Evolutionary conservation across 37 sponge, comb jelly and placozoan species (phyloP).

Genomic region (Spongilla lacustris): DNA sequence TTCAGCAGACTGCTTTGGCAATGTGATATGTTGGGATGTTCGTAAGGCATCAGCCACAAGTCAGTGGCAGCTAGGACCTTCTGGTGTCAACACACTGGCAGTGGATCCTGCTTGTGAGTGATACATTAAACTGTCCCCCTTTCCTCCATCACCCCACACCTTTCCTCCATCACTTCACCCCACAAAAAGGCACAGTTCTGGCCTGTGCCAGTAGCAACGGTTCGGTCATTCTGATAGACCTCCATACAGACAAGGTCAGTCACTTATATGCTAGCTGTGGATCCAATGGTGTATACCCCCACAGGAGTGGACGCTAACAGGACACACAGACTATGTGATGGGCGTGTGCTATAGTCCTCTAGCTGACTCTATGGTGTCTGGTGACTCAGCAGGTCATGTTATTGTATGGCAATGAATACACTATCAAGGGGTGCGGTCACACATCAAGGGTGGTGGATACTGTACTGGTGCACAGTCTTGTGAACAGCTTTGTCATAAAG

Average conservation of each 20-base stretch:
- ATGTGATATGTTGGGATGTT: conserved; percentile 80
- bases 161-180: background rate
- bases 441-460: conserved; percentile 69
- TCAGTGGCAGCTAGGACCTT: conserved; percentile 77
- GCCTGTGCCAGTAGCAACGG: conserved; percentile 80
- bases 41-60: background rate
- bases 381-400: conserved; percentile 49
- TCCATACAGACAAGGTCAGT: conserved; percentile 38
- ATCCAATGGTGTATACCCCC: background rate
- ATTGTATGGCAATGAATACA: conserved; percentile 56
- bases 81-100: conserved; percentile 67
- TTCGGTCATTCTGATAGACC: conserved; percentile 50
- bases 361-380: conserved; percentile 71
- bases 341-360: conserved; percentile 50
- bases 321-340: conserved; percentile 77
- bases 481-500: conserved; percentile 86
- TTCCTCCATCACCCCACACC: too few relatives aligned
- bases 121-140: too few relatives aligned
- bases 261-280: too few relatives aligned
- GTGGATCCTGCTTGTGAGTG: conserved; percentile 71
- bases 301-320: conserved; percentile 57
- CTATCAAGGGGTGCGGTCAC: conserved; percentile 24
- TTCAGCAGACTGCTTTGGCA: conserved; percentile 82
- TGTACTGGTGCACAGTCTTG: conserved; percentile 69
- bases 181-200: conserved; percentile 43